Conservation (phyloP, 2,113 vertebrate genomes). For the Eurypyga helias region DNA sequence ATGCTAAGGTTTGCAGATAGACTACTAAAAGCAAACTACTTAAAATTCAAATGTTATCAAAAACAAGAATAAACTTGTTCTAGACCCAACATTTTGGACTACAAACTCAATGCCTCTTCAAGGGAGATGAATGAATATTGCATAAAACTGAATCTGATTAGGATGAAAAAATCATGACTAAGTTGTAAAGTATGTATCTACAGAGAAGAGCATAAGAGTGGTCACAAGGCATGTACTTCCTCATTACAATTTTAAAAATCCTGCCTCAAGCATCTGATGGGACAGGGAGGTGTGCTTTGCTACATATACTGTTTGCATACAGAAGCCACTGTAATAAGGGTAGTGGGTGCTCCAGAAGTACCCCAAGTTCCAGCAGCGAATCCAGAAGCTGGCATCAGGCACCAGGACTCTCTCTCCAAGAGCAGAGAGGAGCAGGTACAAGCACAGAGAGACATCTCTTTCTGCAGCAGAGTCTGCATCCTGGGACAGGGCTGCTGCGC, state of each 20-base stretch:
- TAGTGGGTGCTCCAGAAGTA: neutral
- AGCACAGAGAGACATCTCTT: neutral
- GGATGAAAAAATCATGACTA: neutral
- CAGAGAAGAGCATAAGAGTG: neutral
- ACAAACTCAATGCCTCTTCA: neutral
- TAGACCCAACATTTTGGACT: neutral
- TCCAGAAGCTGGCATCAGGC: neutral
- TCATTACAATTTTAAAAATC: neutral
- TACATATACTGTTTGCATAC: neutral
- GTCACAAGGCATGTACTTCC: neutral
- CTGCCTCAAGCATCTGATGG: neutral
- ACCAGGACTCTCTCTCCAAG: neutral
- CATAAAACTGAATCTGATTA: neutral
- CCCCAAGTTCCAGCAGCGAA: neutral
- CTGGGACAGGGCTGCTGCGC: accelerated
- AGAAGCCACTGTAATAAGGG: neutral
- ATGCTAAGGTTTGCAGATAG: neutral
- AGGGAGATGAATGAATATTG: neutral
- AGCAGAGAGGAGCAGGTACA: neutral
- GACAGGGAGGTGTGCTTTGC: neutral
- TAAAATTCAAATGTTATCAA: neutral
- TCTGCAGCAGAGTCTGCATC: neutral
- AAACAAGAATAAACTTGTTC: neutral
- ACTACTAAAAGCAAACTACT: neutral
- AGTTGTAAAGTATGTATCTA: neutral